phyloP scores from a whole-genome alignment of 1,140 invertebrate genomes.

The Apis cerana region DNA sequence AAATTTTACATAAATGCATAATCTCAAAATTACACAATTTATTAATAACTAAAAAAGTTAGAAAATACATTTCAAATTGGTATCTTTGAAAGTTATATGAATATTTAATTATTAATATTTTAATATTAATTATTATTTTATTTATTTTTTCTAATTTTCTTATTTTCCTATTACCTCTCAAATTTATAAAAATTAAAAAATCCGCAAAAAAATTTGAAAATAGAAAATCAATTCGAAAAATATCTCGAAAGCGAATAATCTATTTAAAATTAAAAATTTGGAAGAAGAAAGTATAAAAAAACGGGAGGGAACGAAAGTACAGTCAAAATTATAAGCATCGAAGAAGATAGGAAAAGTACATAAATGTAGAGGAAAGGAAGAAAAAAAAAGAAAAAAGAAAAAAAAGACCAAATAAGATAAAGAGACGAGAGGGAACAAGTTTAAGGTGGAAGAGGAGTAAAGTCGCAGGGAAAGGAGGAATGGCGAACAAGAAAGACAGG shows the following conservation, averaged over 20 bases:
- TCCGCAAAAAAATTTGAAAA: not conserved
- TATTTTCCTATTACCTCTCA: no score
- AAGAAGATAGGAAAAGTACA: not conserved
- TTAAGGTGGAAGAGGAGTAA: conserved; percentile 27
- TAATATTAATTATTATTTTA: no score
- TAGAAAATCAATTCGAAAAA: not conserved
- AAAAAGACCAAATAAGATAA: conserved; percentile 3
- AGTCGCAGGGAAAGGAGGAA: conserved; percentile 31
- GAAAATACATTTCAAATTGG: no score
- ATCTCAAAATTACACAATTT: no score
- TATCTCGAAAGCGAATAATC: not conserved
- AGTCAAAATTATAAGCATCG: not conserved
- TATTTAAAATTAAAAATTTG: not conserved
- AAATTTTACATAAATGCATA: no score
- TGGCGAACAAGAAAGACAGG: conserved; percentile 37
- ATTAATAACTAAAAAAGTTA: no score
- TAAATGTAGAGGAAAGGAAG: not conserved
- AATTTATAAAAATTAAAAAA: not conserved
- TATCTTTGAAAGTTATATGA: no score
- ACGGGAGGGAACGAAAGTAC: not conserved
- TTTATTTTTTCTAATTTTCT: no score
- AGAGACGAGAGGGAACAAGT: conserved; percentile 33
- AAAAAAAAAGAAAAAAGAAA: not conserved
- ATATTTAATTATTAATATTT: no score
- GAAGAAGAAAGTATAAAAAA: not conserved